These are phyloP conservation scores for Octodonta nipae DNA, from an alignment of 2,888 invertebrate species.

Conservation along the genomic window DNA sequence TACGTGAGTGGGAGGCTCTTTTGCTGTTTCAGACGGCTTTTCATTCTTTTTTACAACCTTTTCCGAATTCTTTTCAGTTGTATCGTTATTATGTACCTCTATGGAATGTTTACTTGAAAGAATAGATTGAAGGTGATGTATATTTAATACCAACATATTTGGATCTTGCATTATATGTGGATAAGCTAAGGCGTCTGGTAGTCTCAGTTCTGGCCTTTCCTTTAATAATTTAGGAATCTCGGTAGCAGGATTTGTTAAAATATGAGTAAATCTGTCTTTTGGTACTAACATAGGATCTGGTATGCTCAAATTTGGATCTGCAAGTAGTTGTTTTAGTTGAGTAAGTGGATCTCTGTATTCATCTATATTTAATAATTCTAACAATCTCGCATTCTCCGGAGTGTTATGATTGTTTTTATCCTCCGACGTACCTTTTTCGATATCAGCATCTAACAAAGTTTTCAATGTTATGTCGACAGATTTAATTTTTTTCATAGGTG, in stretches of 20 bases:
- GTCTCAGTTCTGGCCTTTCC: conserved; percentile 56
- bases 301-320: conserved; percentile 54
- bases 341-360: conserved; percentile 40
- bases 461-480: conserved; percentile 36
- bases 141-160: conserved; percentile 62
- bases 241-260: conserved; percentile 56
- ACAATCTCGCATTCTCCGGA: conserved; percentile 31
- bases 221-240: conserved; percentile 65
- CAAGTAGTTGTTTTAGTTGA: conserved; percentile 58
- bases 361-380: conserved; percentile 35
- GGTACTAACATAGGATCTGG: conserved; percentile 74
- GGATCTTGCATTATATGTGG: conserved; percentile 63
- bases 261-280: conserved; percentile 55
- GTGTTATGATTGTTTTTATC: conserved; percentile 10
- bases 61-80: conserved; percentile 12
- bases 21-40: conserved; percentile 16
- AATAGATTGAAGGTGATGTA: conserved; percentile 57
- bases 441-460: conserved; percentile 38
- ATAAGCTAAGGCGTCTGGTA: conserved; percentile 60
- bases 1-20: conserved; percentile 3
- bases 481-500: conserved; percentile 39
- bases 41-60: conserved; percentile 20
- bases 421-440: conserved; percentile 21
- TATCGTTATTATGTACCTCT: conserved; percentile 8
- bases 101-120: conserved; percentile 32